These are phyloP conservation scores for Gorsachius goisagi DNA, from an alignment of 2,113 vertebrate species.

Conservation along the genomic window DNA sequence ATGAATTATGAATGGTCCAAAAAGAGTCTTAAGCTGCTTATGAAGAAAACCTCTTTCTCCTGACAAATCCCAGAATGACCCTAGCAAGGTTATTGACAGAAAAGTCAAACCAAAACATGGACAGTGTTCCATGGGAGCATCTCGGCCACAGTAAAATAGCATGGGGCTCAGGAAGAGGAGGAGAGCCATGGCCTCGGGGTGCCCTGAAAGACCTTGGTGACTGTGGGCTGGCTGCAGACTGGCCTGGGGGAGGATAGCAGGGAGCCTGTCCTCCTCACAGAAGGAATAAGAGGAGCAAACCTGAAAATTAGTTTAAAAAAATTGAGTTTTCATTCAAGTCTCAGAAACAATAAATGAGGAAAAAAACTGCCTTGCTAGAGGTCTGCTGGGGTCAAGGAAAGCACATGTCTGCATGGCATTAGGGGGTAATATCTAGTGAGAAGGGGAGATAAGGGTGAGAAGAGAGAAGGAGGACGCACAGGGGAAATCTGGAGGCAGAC, in stretches of 20 bases:
- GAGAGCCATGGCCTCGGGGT: accelerated
- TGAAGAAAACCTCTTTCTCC: background rate
- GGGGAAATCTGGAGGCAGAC: background rate
- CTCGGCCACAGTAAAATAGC: background rate
- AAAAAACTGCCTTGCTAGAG: background rate
- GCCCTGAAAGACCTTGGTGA: background rate
- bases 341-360: background rate
- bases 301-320: background rate
- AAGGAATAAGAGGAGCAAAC: background rate
- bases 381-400: background rate
- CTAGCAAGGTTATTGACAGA: slow-evolving; percentile 36
- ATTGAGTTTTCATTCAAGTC: background rate
- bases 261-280: background rate
- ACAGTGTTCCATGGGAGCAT: background rate
- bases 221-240: background rate
- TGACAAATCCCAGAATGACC: slow-evolving; percentile 35
- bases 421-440: background rate
- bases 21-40: background rate
- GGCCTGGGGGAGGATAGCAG: background rate
- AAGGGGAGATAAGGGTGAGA: background rate
- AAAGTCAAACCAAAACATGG: background rate
- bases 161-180: background rate
- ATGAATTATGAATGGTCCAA: background rate
- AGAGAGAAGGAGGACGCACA: background rate
- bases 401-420: accelerated